Evolutionary conservation across 2,797 vertebrate genomes (phyloP).

Genomic region (Paguma larvata): DNA sequence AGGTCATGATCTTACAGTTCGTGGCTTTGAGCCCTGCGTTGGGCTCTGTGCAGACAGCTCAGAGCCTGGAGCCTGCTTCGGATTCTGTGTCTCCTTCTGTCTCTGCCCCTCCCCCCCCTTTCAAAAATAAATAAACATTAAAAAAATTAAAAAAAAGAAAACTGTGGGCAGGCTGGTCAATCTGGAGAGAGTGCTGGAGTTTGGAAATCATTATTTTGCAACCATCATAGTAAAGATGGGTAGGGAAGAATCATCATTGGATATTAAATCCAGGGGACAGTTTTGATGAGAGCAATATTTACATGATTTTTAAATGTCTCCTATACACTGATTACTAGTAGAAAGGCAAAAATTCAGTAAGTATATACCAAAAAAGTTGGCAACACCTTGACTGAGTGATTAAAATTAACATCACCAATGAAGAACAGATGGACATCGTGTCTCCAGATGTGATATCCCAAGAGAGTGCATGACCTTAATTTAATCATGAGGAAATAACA

Average conservation of each 20-base stretch:
- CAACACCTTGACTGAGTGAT: neutral
- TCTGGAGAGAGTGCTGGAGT: neutral
- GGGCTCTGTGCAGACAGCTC: too few species aligned
- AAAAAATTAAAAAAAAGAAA: too few species aligned
- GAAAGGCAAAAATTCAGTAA: neutral
- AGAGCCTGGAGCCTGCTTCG: too few species aligned
- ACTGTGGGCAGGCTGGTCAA: neutral
- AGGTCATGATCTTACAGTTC: too few species aligned
- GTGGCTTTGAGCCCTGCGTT: too few species aligned
- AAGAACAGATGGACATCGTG: neutral
- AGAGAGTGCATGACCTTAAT: neutral
- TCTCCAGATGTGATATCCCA: neutral
- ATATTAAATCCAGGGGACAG: neutral
- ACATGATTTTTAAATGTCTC: neutral
- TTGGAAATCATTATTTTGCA: neutral
- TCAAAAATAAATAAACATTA: too few species aligned
- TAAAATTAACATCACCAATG: neutral
- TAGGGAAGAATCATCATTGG: neutral
- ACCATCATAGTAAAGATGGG: neutral
- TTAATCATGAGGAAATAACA: neutral
- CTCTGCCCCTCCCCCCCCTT: too few species aligned
- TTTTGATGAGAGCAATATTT: neutral
- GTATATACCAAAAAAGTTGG: constrained; percentile 22
- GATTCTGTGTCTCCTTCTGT: too few species aligned
- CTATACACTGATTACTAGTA: neutral